Evolutionary conservation across 37 sponge, comb jelly and placozoan genomes (phyloP), one percentile per base, ranked within the genome.

Genomic region (Axinella damicornis): DNA sequence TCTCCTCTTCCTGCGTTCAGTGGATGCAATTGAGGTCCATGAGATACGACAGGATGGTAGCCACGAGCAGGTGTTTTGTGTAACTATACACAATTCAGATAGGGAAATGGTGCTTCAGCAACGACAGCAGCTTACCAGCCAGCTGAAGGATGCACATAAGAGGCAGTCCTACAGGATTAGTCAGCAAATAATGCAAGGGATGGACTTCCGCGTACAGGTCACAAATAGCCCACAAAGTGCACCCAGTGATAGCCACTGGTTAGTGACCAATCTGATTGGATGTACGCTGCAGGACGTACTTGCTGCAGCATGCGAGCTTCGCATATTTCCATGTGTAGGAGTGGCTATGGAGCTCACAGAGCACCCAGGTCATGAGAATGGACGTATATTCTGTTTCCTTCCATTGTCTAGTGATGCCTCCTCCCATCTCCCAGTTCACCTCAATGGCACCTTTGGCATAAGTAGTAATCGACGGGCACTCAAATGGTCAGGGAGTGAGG

Each of bases 381-480:
- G 89, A 4, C 57, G 84, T 57, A 59, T 88, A 16, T 90, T 80
- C 53, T 90, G 91, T 46, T 85, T 90, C 63, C 86, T 90, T 31
- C 91, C 91, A 13, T n/a, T 90, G 39, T 81, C 91, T 25, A 33
- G 2, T 57, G 89, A 83, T 17, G 57, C 39, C n/a, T 57, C 57
- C 0, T 69, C 73, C 52, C 53, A 71, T 19, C 57, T 89, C 1
- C 85, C 85, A 18, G 80, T 83, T 0, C 74, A 89, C 61, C 85
- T 89, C 33, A 84, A 89, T 73, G 90, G 90, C 6, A 83, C 78
- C 5, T 89, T 89, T 70, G 56, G 78, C 46, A 30, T 89, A 28
- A 81, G 57, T 40, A 70, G 69, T 25, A 60, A 89, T 19, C 62
- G 90, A 14, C 40, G 90, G 56, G 22, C 74, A 31, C 53, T 89